Conservation (phyloP, 2,888 invertebrate species). For the Habroteleia sp. region DNA sequence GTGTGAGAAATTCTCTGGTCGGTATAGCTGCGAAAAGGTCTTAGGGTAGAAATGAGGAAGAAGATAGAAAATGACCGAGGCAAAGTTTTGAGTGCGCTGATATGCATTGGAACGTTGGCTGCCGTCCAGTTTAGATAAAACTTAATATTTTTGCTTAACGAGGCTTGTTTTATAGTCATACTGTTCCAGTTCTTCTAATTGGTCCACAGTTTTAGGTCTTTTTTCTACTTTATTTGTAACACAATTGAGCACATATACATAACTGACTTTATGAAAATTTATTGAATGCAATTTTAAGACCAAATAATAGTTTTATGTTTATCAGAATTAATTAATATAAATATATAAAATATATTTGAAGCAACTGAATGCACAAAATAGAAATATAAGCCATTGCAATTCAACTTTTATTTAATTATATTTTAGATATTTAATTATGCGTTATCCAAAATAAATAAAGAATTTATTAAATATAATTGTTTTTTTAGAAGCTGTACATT, state of each 20-base stretch:
- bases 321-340: too few species aligned
- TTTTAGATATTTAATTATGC: too few species aligned
- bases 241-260: slow-evolving; percentile 12
- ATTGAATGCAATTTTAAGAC: slow-evolving; percentile 3
- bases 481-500: too few species aligned
- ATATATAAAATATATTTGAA: too few species aligned
- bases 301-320: not conserved
- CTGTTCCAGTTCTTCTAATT: slow-evolving; percentile 74
- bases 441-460: too few species aligned
- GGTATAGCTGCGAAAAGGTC: slow-evolving; percentile 33
- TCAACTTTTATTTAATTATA: too few species aligned
- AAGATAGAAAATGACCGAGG: slow-evolving; percentile 45
- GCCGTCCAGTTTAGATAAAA: slow-evolving; percentile 74
- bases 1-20: slow-evolving; percentile 32
- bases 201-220: slow-evolving; percentile 65
- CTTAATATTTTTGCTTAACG: slow-evolving; percentile 78
- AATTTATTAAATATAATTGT: too few species aligned
- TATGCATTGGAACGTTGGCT: slow-evolving; percentile 72
- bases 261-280: slow-evolving; percentile 20
- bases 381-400: too few species aligned
- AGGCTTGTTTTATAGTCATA: slow-evolving; percentile 73
- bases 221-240: slow-evolving; percentile 38
- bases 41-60: slow-evolving; percentile 17
- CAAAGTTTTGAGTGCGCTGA: slow-evolving; percentile 64
- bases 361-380: too few species aligned